These are phyloP conservation scores for Microtus ochrogaster DNA, from an alignment of 2,113 vertebrate genomes.

Conservation along the genomic window DNA sequence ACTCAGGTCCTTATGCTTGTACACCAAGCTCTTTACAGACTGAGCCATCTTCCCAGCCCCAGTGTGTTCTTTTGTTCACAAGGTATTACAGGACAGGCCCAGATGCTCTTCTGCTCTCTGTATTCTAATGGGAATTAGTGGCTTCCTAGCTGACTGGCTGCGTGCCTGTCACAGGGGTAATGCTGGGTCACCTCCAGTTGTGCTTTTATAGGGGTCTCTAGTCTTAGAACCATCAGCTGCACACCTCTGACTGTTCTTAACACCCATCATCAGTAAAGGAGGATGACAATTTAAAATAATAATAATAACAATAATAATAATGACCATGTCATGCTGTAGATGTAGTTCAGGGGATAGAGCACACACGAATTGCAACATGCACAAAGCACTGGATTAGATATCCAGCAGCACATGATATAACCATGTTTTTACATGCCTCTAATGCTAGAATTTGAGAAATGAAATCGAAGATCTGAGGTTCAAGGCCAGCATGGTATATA, in stretches of 20 bases:
- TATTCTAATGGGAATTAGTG: background rate
- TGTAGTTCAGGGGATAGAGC: background rate
- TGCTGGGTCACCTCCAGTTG: too few relatives aligned
- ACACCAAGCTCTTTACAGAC: background rate
- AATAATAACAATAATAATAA: background rate
- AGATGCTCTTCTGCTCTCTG: background rate
- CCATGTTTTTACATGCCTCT: background rate
- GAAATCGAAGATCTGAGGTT: background rate
- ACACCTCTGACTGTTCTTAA: background rate
- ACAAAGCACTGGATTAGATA: background rate
- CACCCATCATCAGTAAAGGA: background rate
- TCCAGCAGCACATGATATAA: background rate
- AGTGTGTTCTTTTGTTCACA: background rate
- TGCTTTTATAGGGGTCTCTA: background rate
- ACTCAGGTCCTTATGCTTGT: background rate
- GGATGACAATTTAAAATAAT: background rate
- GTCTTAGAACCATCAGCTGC: background rate
- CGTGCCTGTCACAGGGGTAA: background rate
- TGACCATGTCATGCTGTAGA: background rate
- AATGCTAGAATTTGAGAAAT: background rate
- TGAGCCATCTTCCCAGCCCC: background rate
- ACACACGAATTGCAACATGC: background rate
- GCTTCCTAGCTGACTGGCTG: background rate
- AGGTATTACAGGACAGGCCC: background rate
- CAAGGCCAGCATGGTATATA: background rate